These are phyloP conservation scores for Phaonia tiefii DNA, from an alignment of 2,888 invertebrate genomes.

Conservation along the genomic window DNA sequence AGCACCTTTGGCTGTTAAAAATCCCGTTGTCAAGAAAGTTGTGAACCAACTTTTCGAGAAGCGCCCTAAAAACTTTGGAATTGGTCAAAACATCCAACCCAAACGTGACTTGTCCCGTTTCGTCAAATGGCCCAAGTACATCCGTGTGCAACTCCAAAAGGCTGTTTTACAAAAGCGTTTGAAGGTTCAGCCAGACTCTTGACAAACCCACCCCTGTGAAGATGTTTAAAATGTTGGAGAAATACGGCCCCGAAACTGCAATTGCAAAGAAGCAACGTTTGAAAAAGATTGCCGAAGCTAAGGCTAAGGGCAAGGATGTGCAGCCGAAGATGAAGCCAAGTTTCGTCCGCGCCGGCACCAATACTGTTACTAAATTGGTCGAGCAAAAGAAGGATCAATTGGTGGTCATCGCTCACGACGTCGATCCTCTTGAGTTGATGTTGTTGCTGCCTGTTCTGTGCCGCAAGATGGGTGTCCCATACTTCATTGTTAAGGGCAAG, in stretches of 20 bases:
- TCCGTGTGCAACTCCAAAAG: too few relatives aligned
- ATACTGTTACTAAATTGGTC: slow-evolving; percentile 93
- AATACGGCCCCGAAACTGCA: slow-evolving; percentile 97
- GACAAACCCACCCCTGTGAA: slow-evolving; percentile 99
- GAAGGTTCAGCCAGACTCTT: slow-evolving; percentile 97
- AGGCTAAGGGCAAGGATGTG: slow-evolving; percentile 94
- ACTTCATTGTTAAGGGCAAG: slow-evolving; percentile 99
- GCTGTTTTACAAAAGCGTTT: slow-evolving; percentile 96
- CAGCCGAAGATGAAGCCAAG: slow-evolving; percentile 94
- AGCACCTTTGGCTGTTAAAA: not conserved
- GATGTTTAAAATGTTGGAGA: too few relatives aligned
- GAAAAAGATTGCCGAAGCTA: slow-evolving; percentile 95
- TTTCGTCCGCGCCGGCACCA: too few relatives aligned
- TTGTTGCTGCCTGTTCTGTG: too few relatives aligned
- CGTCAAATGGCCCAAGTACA: too few relatives aligned
- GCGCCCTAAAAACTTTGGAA: not conserved
- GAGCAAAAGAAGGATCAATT: slow-evolving; percentile 99
- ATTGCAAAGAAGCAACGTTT: slow-evolving; percentile 96
- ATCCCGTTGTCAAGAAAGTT: not conserved
- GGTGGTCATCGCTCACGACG: slow-evolving; percentile 98
- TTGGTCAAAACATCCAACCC: too few relatives aligned
- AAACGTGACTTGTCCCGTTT: too few relatives aligned
- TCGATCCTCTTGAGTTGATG: too few relatives aligned
- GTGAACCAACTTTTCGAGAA: not conserved
- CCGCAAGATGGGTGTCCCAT: slow-evolving; percentile 99